Percentiles rank a stretch among this genome's conserved stretches.
Conservation (phyloP, 2,113 vertebrate species). For the Sciurus niger region DNA sequence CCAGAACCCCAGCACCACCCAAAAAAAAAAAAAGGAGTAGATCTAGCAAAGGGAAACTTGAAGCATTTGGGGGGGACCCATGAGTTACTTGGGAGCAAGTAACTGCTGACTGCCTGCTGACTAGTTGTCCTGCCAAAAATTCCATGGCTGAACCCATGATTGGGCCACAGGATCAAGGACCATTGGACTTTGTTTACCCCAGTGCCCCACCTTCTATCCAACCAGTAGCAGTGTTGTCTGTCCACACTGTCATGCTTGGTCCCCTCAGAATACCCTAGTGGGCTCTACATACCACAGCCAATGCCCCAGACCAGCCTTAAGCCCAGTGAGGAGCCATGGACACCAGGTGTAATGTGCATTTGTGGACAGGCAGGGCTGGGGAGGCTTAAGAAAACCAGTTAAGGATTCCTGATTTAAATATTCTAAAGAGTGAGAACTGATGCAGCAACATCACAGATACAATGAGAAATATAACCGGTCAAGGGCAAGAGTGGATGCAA, state of each 20-base stretch:
- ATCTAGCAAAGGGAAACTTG: neutral
- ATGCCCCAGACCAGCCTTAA: neutral
- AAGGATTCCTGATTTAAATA: neutral
- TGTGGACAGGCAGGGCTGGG: neutral
- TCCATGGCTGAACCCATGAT: neutral
- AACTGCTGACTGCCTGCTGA: neutral
- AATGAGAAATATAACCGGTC: neutral
- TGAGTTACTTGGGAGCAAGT: neutral
- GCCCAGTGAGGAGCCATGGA: neutral
- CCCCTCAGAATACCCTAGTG: neutral
- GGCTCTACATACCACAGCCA: neutral
- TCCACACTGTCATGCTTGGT: neutral
- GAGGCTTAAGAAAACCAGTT: neutral
- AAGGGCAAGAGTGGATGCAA: neutral
- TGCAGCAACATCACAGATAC: neutral
- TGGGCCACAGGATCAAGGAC: neutral
- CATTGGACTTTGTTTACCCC: neutral
- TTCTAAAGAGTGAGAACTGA: neutral
- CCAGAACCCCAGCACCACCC: too few species aligned
- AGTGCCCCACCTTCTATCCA: neutral
- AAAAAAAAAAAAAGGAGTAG: too few species aligned
- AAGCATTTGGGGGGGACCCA: neutral
- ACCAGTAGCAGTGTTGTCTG: neutral
- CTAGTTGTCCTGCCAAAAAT: neutral
- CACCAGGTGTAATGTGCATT: neutral